These are phyloP conservation scores for Alethe diademata DNA, from an alignment of 2,113 vertebrate genomes.

Conservation along the genomic window DNA sequence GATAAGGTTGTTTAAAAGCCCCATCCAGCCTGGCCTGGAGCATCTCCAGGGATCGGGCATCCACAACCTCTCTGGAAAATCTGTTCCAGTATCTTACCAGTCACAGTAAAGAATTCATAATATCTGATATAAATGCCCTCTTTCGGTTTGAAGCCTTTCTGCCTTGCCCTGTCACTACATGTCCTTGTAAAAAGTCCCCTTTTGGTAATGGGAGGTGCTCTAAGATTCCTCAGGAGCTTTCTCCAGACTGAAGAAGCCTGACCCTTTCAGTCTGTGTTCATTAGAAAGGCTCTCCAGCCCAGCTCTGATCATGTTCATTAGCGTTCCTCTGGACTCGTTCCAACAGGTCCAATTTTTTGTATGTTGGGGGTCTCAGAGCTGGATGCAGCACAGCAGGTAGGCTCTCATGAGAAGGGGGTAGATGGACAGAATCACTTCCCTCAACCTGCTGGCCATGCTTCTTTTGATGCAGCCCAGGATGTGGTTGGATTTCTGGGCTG, in stretches of 20 bases:
- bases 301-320: not conserved
- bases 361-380: not conserved
- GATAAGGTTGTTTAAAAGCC: not conserved
- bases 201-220: not conserved
- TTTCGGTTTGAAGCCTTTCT: not conserved
- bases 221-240: not conserved
- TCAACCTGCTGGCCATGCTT: not conserved
- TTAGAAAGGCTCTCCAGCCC: not conserved
- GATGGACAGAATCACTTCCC: not conserved
- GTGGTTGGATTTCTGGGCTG: not conserved
- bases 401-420: not conserved
- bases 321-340: rapidly evolving
- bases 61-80: not conserved
- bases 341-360: not conserved
- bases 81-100: not conserved
- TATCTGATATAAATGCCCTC: not conserved
- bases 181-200: not conserved
- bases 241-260: not conserved
- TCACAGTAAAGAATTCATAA: not conserved
- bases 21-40: not conserved
- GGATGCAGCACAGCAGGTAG: not conserved
- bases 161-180: not conserved
- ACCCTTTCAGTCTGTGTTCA: not conserved
- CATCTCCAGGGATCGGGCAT: not conserved
- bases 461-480: not conserved